A percentile compares a stretch with the other conserved stretches of the same genome.
Conservation (phyloP, 1,140 invertebrate genomes). For the Trissolcus basalis region DNA sequence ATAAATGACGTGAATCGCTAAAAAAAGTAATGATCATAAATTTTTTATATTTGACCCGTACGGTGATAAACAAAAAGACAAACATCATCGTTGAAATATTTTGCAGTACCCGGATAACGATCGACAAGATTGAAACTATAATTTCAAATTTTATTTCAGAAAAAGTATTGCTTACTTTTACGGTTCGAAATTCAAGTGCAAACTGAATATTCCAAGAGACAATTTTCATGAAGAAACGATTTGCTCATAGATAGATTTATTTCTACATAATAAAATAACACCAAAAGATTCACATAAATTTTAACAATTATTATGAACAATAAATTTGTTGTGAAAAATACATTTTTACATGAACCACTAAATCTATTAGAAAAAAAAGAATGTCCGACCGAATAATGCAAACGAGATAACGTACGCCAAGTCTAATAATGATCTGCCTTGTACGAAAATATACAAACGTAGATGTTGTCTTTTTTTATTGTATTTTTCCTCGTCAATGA, state of each 20-base stretch:
- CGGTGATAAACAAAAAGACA: too few relatives aligned
- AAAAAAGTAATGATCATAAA: too few relatives aligned
- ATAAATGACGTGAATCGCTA: too few relatives aligned
- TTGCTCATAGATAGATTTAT: slow-evolving; percentile 21
- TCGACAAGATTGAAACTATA: too few relatives aligned
- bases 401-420: neutral
- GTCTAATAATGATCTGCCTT: slow-evolving; percentile 1
- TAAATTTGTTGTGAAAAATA: slow-evolving; percentile 19
- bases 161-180: too few relatives aligned
- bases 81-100: slow-evolving; percentile 41
- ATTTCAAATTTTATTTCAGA: too few relatives aligned
- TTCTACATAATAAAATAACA: slow-evolving; percentile 33
- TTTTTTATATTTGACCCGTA: too few relatives aligned
- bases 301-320: slow-evolving; percentile 21
- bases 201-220: neutral
- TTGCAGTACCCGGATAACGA: too few relatives aligned
- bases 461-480: slow-evolving; percentile 50
- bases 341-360: slow-evolving; percentile 23
- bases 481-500: slow-evolving; percentile 46
- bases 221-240: slow-evolving; percentile 8
- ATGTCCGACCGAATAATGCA: too few relatives aligned
- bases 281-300: slow-evolving; percentile 23
- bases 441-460: slow-evolving; percentile 46
- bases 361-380: slow-evolving; percentile 17
- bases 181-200: too few relatives aligned